Conservation (phyloP, 2,797 vertebrate genomes). For the Acridotheres tristis region DNA sequence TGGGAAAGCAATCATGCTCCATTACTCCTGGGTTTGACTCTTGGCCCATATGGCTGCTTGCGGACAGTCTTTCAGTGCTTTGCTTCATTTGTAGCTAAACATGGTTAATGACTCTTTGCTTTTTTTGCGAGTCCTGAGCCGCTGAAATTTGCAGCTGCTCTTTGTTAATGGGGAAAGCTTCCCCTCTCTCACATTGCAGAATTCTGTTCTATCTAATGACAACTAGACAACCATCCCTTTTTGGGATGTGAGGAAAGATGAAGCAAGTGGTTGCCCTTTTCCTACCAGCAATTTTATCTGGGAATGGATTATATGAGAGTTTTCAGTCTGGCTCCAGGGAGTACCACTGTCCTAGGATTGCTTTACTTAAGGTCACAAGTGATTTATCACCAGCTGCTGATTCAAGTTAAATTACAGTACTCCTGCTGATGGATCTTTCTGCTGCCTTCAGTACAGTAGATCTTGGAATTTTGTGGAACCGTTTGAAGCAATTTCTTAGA, state of each 20-base stretch:
- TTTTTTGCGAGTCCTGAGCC: constrained; percentile 24
- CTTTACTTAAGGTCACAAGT: constrained; percentile 57
- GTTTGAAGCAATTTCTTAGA: constrained; percentile 23
- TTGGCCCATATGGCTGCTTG: constrained; percentile 38
- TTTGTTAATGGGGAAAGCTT: not conserved
- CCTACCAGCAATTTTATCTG: not conserved
- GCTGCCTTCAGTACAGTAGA: constrained; percentile 13
- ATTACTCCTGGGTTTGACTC: constrained; percentile 51
- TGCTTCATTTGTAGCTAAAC: constrained; percentile 41
- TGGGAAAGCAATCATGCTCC: constrained; percentile 35
- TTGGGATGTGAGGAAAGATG: not conserved
- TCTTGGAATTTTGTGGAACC: constrained; percentile 31
- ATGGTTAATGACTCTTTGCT: constrained; percentile 14
- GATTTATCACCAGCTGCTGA: constrained; percentile 22
- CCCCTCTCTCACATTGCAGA: not conserved
- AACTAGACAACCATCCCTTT: not conserved
- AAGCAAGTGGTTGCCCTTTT: constrained; percentile 33
- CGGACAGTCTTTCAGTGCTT: not conserved
- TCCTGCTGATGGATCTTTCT: constrained; percentile 33
- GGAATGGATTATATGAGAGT: constrained; percentile 32
- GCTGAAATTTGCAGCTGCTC: constrained; percentile 45
- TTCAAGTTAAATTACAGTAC: constrained; percentile 59
- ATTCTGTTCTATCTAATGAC: not conserved
- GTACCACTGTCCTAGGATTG: not conserved
- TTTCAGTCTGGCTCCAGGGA: constrained; percentile 37